phyloP scores from a whole-genome alignment of 2,888 invertebrate species.

The Microctonus brassicae region DNA sequence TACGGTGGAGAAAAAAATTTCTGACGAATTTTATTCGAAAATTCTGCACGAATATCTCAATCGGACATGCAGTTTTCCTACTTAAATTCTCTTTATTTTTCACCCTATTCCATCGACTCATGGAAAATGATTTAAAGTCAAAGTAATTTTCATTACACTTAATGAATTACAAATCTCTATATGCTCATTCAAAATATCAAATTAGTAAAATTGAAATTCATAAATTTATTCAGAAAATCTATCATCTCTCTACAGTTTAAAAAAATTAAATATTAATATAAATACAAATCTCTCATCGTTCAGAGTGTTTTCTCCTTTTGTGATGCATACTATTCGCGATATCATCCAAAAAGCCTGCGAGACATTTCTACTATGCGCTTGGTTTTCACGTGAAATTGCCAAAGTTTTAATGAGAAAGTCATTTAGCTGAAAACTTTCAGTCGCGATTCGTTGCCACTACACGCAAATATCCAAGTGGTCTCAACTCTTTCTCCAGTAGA shows the following conservation, averaged over 20 bases:
- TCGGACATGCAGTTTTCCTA: slow-evolving; percentile 45
- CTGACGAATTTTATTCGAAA: slow-evolving; percentile 30
- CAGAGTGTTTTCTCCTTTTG: slow-evolving; percentile 18
- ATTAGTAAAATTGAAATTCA: no score
- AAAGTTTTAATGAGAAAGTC: slow-evolving; percentile 62
- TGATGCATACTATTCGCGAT: background rate
- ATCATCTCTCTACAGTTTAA: no score
- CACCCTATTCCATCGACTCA: background rate
- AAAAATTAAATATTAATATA: background rate
- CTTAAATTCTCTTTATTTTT: background rate
- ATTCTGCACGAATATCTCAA: slow-evolving; percentile 30
- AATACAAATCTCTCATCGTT: background rate
- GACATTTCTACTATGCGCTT: slow-evolving; percentile 35
- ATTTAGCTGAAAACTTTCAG: slow-evolving; percentile 59
- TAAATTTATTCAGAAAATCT: no score
- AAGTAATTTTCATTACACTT: no score
- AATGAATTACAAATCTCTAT: no score
- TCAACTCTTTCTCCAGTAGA: slow-evolving; percentile 42
- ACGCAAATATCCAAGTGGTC: slow-evolving; percentile 41
- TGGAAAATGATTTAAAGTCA: background rate
- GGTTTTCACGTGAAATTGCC: slow-evolving; percentile 53
- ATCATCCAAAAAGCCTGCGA: slow-evolving; percentile 35
- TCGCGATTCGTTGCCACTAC: slow-evolving; percentile 42
- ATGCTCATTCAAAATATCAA: no score
- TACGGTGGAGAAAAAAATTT: slow-evolving; percentile 26